Evolutionary conservation across 2,888 invertebrate species (phyloP), one percentile per base, ranked within the genome.

Genomic region (Mythimna vitellina): DNA sequence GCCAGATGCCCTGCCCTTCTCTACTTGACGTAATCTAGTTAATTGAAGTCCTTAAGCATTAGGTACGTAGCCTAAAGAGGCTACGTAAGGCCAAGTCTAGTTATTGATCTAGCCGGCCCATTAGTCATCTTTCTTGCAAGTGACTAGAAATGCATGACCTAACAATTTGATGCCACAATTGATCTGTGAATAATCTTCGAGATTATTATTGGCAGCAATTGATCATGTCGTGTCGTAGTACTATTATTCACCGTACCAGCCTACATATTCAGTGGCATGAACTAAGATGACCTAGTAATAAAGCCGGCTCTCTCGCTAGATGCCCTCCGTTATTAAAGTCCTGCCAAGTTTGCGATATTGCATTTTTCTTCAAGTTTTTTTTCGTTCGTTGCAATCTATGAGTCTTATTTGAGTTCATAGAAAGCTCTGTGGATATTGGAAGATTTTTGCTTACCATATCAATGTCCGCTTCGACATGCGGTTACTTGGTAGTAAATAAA

Each of bases 261-360:
- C 49, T 46, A 65, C 54, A 57, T 63, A 49, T 14, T 12, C 8
- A 25, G 3, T 66, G 9, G 29, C 49, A 29, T 25, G 20, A 42
- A n/a, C 20, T 60, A 53, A 38, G 56, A 62, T 76, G 76, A 58
- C 76, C 83, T 73, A 80, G 62, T 70, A 65, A 57, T 80, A 35
- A 42, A 62, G 14, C 35, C 51, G 9, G 22, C n/a, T 65, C 49
- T 61, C 56, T 69, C 29, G 25, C 53, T 79, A 46, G 67, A 73
- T n/a, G 54, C 7, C 20, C 46, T 75, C 56, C 49, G 64, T 32
- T 76, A 76, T 56, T 80, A 65, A 60, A 62, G 12, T 25, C 22
- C 20, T 54, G 58, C 35, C 57, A 49, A 57, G 10, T 29, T 64
- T 80, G 42, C 42, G 56, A 73, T 73, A 80, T 81, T 81, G 65